A percentile compares a stretch with the other conserved stretches of the same genome.
Conservation (phyloP, 2,113 vertebrate species). For the Synchiropus splendidus region DNA sequence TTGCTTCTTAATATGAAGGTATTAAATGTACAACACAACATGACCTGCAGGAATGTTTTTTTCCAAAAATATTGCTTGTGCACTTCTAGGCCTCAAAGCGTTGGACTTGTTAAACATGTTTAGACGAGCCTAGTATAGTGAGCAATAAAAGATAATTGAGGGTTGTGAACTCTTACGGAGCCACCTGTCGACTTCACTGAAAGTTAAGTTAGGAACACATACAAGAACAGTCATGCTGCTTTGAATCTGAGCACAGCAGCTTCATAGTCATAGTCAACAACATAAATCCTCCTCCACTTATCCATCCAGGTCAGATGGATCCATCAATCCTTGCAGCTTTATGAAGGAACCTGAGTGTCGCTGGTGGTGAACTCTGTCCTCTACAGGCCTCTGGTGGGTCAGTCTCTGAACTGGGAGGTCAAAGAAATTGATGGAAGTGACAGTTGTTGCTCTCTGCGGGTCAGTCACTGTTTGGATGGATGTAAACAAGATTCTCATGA, state of each 20-base stretch:
- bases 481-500: conserved; percentile 18
- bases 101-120: conserved; percentile 3
- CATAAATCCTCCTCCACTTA: conserved; percentile 44
- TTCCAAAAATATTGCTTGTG: no score
- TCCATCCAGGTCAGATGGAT: conserved; percentile 18
- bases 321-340: conserved; percentile 32
- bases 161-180: background rate
- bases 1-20: no score
- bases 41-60: conserved; percentile 2
- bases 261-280: conserved; percentile 31
- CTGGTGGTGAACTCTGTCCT: conserved; percentile 22
- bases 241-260: conserved; percentile 19
- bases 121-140: background rate
- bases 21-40: conserved; percentile 1
- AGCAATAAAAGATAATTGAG: conserved; percentile 9
- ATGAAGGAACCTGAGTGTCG: conserved; percentile 28
- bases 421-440: conserved; percentile 32
- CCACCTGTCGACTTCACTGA: conserved; percentile 3
- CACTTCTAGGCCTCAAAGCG: no score
- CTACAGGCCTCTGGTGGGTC: conserved; percentile 6
- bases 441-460: conserved; percentile 23
- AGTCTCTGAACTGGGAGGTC: conserved; percentile 9
- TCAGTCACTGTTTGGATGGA: conserved; percentile 8
- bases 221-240: conserved; percentile 13
- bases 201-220: background rate